phyloP scores from a whole-genome alignment of 2,113 vertebrate genomes.

The Triplophysa dalaica region DNA sequence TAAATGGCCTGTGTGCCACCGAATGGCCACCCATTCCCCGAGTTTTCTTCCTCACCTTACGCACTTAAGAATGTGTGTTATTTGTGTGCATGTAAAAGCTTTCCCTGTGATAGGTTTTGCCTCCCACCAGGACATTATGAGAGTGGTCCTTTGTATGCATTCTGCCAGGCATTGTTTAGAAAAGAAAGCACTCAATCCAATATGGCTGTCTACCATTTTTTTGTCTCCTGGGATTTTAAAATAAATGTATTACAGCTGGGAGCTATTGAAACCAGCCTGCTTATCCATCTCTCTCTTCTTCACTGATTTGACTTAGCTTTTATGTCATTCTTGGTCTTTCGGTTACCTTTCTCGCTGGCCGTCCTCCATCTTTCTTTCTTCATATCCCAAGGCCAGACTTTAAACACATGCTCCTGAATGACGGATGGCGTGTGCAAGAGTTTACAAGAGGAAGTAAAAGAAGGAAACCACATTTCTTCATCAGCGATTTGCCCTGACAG shows the following conservation, averaged over 20 bases:
- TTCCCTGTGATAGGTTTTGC: conserved; percentile 63
- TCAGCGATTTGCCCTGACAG: conserved; percentile 51
- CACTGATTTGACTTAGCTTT: neutral
- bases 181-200: conserved; percentile 49
- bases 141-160: conserved; percentile 51
- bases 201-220: conserved; percentile 18
- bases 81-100: conserved; percentile 54
- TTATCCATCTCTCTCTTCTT: neutral
- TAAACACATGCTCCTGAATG: conserved; percentile 24
- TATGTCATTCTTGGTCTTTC: neutral
- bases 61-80: conserved; percentile 55
- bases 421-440: conserved; percentile 8
- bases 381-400: conserved; percentile 42
- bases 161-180: conserved; percentile 18
- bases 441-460: conserved; percentile 8
- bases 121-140: conserved; percentile 63
- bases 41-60: conserved; percentile 32
- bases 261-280: conserved; percentile 23
- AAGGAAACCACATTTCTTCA: conserved; percentile 50
- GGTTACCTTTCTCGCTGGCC: neutral
- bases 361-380: conserved; percentile 37
- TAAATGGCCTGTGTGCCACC: conserved; percentile 52
- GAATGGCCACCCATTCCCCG: conserved; percentile 45
- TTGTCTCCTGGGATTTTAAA: conserved; percentile 14
- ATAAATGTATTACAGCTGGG: conserved; percentile 3